Evolutionary conservation across 2,797 vertebrate species (phyloP).

Genomic region (Botia almorhae): DNA sequence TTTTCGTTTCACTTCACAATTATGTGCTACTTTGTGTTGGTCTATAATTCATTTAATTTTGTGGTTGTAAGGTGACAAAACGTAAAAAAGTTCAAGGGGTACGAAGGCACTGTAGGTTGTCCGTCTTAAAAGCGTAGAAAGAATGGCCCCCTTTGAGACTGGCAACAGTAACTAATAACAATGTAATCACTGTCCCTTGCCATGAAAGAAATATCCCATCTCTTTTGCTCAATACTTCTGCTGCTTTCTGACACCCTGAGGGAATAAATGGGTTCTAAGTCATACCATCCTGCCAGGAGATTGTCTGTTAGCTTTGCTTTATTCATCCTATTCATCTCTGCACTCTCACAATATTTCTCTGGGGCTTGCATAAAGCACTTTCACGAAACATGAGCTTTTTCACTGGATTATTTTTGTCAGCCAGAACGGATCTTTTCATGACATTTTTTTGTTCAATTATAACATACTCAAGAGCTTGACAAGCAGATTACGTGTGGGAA

Average conservation of each 20-base stretch:
- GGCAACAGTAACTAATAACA: conserved; percentile 40
- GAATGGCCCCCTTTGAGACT: conserved; percentile 15
- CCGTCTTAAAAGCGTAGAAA: conserved; percentile 24
- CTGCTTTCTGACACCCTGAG: conserved; percentile 40
- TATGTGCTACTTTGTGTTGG: no score
- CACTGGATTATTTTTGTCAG: not conserved
- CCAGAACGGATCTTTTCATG: conserved; percentile 11
- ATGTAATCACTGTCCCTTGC: conserved; percentile 37
- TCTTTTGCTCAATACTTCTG: conserved; percentile 28
- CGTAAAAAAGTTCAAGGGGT: no score
- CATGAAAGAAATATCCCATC: conserved; percentile 18
- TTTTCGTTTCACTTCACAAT: no score
- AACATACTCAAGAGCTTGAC: not conserved
- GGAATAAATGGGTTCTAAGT: conserved; percentile 37
- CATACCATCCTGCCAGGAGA: conserved; percentile 19
- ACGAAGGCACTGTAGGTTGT: no score
- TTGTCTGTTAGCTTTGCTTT: conserved; percentile 29
- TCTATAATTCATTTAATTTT: no score
- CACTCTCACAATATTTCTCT: conserved; percentile 24
- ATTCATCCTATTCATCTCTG: conserved; percentile 5
- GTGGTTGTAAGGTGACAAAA: no score
- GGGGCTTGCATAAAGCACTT: not conserved
- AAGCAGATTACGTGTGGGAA: not conserved
- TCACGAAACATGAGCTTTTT: conserved; percentile 16
- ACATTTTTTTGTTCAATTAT: not conserved